Conservation (phyloP, 2,888 invertebrate genomes). For the Eilema griseolum region DNA sequence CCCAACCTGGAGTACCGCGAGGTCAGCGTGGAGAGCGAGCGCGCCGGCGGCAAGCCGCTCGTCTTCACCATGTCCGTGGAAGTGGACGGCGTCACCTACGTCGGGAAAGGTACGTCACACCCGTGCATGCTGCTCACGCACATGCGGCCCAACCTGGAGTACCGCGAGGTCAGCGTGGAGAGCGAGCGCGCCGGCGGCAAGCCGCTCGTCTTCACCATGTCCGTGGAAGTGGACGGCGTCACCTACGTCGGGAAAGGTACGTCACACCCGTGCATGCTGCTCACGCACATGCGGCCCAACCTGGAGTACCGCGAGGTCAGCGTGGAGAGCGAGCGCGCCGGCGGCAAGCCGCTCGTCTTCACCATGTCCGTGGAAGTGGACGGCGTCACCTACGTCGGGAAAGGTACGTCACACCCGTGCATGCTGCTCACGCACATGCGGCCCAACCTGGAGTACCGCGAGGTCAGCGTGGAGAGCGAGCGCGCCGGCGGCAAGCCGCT, state of each 20-base stretch:
- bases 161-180: slow-evolving; percentile 75
- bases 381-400: too few species aligned
- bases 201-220: slow-evolving; percentile 88
- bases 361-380: too few species aligned
- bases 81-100: slow-evolving; percentile 88
- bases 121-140: slow-evolving; percentile 89
- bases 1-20: slow-evolving; percentile 85
- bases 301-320: too few species aligned
- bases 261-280: too few species aligned
- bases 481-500: too few species aligned
- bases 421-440: too few species aligned
- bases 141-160: slow-evolving; percentile 89
- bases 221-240: slow-evolving; percentile 88
- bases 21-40: slow-evolving; percentile 83
- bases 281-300: too few species aligned
- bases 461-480: too few species aligned
- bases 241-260: slow-evolving; percentile 75
- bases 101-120: slow-evolving; percentile 33
- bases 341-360: too few species aligned
- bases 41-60: slow-evolving; percentile 87
- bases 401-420: too few species aligned
- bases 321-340: too few species aligned
- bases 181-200: slow-evolving; percentile 89
- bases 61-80: slow-evolving; percentile 90
- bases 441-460: too few species aligned